Percentiles rank a stretch among this genome's conserved stretches.
Conservation (phyloP, 53 echinoderm and acorn worm species). For the Hippasteria phrygiana region DNA sequence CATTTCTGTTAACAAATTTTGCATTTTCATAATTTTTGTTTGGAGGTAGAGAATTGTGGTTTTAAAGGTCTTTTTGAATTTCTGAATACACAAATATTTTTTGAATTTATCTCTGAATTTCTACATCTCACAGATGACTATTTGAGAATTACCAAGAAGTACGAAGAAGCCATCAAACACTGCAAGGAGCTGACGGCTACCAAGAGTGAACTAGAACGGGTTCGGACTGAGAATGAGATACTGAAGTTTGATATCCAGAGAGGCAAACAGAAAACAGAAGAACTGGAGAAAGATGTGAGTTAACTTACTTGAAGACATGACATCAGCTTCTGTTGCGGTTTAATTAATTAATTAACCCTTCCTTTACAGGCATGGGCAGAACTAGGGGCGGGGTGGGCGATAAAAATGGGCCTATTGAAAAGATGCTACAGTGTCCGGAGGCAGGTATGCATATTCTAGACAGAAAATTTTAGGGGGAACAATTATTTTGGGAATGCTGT, state of each 20-base stretch:
- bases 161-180: constrained; percentile 71
- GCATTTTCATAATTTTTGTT: no score
- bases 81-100: no score
- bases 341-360: neutral
- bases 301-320: neutral
- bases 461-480: no score
- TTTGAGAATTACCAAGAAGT: constrained; percentile 62
- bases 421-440: no score
- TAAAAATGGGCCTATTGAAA: no score
- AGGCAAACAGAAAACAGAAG: constrained; percentile 23
- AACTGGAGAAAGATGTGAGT: constrained; percentile 66
- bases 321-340: neutral
- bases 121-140: constrained; percentile 68
- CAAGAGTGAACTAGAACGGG: constrained; percentile 75
- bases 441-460: no score
- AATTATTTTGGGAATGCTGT: no score
- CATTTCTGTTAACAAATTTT: no score
- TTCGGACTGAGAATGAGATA: constrained; percentile 76
- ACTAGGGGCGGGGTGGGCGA: no score
- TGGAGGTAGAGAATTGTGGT: no score
- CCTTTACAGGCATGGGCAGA: no score
- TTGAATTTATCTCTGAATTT: neutral
- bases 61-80: neutral
- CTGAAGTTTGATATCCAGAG: constrained; percentile 58
- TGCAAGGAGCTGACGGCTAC: constrained; percentile 72